Conservation (phyloP, 1,140 invertebrate species). For the Euura saliciscinereae region DNA sequence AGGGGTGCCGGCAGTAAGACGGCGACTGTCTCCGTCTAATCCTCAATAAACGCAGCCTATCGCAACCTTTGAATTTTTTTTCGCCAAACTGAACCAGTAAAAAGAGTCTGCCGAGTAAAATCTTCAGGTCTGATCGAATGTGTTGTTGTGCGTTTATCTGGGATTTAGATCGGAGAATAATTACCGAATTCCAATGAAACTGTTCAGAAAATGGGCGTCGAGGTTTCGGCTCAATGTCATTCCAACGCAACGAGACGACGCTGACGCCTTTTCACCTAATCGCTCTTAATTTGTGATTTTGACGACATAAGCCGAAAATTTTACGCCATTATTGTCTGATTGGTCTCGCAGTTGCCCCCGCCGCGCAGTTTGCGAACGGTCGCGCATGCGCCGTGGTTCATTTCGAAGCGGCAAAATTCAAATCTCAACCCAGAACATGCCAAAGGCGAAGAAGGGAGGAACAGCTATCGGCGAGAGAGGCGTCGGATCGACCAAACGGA, state of each 20-base stretch:
- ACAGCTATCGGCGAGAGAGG: background rate
- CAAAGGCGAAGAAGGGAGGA: background rate
- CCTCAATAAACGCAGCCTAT: slow-evolving; percentile 27
- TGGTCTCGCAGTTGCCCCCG: slow-evolving; percentile 9
- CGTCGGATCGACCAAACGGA: background rate
- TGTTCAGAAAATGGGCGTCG: background rate
- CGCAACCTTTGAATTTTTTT: slow-evolving; percentile 28
- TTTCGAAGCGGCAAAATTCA: slow-evolving; percentile 19
- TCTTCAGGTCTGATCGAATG: background rate
- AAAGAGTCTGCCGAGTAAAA: slow-evolving; percentile 26
- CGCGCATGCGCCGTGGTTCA: background rate
- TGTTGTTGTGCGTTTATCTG: background rate
- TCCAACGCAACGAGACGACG: background rate
- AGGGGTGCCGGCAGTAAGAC: slow-evolving; percentile 9
- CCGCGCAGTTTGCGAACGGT: background rate
- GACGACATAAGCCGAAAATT: slow-evolving; percentile 19
- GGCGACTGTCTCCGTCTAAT: slow-evolving; percentile 32
- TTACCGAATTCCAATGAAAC: background rate
- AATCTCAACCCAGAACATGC: background rate
- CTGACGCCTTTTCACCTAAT: background rate
- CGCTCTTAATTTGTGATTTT: slow-evolving; percentile 22
- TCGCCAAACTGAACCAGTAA: slow-evolving; percentile 25
- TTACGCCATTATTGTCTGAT: slow-evolving; percentile 25
- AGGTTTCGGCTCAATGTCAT: background rate
- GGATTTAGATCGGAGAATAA: background rate